These are phyloP conservation scores for Drosophila cardini DNA, from an alignment of 1,140 invertebrate species.

Conservation along the genomic window DNA sequence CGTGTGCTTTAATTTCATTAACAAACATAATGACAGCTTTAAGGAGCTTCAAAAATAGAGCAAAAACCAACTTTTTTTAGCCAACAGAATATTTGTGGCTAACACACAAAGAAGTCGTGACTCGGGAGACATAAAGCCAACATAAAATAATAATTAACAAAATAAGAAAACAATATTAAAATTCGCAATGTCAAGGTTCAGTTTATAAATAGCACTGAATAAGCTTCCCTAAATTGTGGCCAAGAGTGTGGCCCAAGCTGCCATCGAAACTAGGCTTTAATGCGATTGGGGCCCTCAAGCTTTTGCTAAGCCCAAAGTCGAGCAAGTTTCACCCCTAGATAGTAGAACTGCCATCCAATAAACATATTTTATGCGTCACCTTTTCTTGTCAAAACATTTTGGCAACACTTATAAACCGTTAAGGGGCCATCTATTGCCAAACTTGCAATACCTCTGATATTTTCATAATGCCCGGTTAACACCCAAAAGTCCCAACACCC, in stretches of 20 bases:
- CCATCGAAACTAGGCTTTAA: slow-evolving; percentile 3
- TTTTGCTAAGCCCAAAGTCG: neutral
- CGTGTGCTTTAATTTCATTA: slow-evolving; percentile 7
- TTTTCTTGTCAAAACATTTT: slow-evolving; percentile 71
- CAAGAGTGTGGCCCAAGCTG: neutral
- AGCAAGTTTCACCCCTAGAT: neutral
- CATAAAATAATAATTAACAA: neutral
- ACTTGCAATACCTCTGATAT: slow-evolving; percentile 52
- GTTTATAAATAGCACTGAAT: slow-evolving; percentile 51
- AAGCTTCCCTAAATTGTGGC: neutral
- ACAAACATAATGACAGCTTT: slow-evolving; percentile 19
- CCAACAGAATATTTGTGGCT: slow-evolving; percentile 17
- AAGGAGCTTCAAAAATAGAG: slow-evolving; percentile 8
- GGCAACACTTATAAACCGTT: slow-evolving; percentile 64
- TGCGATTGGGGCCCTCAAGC: neutral
- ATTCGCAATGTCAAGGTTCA: slow-evolving; percentile 57
- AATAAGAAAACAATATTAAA: neutral
- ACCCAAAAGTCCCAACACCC: too few relatives aligned
- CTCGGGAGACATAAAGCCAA: neutral
- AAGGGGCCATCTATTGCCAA: slow-evolving; percentile 47
- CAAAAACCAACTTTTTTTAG: neutral
- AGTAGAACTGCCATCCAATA: slow-evolving; percentile 39
- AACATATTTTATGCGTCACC: slow-evolving; percentile 75
- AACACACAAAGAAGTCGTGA: slow-evolving; percentile 49
- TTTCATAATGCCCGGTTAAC: slow-evolving; percentile 47